These are phyloP conservation scores for Abrostola tripartita DNA, from an alignment of 2,888 invertebrate genomes.

Conservation along the genomic window DNA sequence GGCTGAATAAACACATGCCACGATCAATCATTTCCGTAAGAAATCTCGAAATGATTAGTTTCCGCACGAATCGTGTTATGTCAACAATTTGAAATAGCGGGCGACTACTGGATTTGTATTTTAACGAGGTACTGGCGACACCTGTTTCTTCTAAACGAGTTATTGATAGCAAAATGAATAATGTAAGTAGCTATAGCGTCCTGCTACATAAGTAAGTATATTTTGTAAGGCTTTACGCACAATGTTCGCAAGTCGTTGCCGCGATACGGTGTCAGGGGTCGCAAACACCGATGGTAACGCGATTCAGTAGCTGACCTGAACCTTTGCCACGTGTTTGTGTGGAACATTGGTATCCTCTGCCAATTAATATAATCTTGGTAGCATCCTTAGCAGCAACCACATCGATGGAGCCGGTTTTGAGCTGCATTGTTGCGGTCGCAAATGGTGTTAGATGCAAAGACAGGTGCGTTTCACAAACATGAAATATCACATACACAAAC, in stretches of 20 bases:
- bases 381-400: no score
- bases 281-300: conserved; percentile 17
- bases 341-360: background rate
- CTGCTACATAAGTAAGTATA: conserved; percentile 23
- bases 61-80: conserved; percentile 61
- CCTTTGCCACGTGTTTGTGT: background rate
- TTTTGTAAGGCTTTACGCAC: conserved; percentile 10
- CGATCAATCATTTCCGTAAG: conserved; percentile 57
- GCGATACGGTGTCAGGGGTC: conserved; percentile 19
- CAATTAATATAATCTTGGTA: no score
- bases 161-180: conserved; percentile 39
- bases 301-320: conserved; percentile 33
- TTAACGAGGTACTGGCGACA: conserved; percentile 49
- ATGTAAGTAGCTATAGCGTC: conserved; percentile 20
- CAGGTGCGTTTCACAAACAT: no score
- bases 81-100: conserved; percentile 62
- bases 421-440: no score
- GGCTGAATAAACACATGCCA: conserved; percentile 53
- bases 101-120: conserved; percentile 61
- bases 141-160: conserved; percentile 44
- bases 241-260: conserved; percentile 2
- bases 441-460: no score
- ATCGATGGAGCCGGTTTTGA: no score
- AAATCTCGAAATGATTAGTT: conserved; percentile 53
- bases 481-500: no score